Conservation (phyloP, 2,888 invertebrate genomes). For the Chalcosyrphus nemorum region DNA sequence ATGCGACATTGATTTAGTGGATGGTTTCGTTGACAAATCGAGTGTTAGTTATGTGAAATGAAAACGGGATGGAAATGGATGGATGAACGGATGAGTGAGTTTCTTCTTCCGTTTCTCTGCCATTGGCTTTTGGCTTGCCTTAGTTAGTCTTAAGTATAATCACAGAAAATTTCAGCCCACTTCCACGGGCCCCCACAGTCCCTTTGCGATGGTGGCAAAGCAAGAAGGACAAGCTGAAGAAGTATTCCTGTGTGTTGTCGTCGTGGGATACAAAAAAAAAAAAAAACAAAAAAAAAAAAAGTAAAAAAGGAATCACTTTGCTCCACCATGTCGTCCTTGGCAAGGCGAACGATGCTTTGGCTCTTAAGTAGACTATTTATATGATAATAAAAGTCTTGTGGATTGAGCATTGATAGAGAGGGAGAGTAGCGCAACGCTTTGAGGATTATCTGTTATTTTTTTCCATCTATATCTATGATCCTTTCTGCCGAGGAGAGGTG, state of each 20-base stretch:
- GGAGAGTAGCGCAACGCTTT: constrained; percentile 48
- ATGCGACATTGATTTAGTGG: constrained; percentile 75
- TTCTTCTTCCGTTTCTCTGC: constrained; percentile 1
- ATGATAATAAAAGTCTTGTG: constrained; percentile 73
- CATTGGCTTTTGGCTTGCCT: constrained; percentile 22
- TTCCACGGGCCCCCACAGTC: neutral
- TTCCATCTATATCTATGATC: constrained; percentile 48
- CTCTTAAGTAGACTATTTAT: constrained; percentile 72
- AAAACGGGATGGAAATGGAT: constrained; percentile 64
- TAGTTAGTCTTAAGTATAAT: constrained; percentile 53
- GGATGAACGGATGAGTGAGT: constrained; percentile 50
- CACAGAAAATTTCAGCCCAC: constrained; percentile 30
- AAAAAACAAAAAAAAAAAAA: too few species aligned
- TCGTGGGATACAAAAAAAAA: too few species aligned
- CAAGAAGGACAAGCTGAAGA: neutral
- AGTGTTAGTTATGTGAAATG: constrained; percentile 74
- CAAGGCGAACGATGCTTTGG: constrained; percentile 60
- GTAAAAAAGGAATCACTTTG: constrained; percentile 19
- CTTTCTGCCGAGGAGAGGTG: constrained; percentile 21
- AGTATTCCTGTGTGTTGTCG: too few species aligned
- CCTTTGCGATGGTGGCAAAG: constrained; percentile 23
- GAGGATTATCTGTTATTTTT: constrained; percentile 67
- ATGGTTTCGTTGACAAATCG: constrained; percentile 75
- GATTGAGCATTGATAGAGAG: constrained; percentile 51
- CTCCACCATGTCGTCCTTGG: constrained; percentile 24